A percentile compares a stretch with the other conserved stretches of the same genome.
These are phyloP conservation scores for Adrianichthys oophorus DNA, from an alignment of 2,797 vertebrate genomes.

Conservation along the genomic window DNA sequence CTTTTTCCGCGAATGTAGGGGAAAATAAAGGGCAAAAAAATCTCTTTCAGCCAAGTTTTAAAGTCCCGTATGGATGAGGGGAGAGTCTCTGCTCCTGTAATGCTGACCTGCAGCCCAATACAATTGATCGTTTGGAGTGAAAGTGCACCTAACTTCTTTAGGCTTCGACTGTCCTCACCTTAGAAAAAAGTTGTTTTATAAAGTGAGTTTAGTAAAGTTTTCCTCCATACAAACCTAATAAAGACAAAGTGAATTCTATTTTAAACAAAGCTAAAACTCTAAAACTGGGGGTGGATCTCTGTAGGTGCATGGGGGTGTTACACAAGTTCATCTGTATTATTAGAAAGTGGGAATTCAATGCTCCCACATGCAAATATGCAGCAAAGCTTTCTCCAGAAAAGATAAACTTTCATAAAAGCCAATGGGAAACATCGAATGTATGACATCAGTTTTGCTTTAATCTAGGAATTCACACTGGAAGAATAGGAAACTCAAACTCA, in stretches of 20 bases:
- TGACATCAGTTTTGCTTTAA: too few relatives aligned
- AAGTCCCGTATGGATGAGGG: background rate
- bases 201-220: too few relatives aligned
- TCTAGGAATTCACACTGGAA: too few relatives aligned
- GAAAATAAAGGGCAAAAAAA: background rate
- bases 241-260: too few relatives aligned
- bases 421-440: too few relatives aligned
- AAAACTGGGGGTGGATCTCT: too few relatives aligned
- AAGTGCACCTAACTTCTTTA: background rate
- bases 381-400: too few relatives aligned
- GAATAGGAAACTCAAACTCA: too few relatives aligned
- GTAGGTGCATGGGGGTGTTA: background rate
- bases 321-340: constrained; percentile 54
- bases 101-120: background rate
- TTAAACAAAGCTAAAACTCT: too few relatives aligned
- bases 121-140: background rate
- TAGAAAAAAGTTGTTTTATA: too few relatives aligned
- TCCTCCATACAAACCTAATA: too few relatives aligned
- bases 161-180: background rate
- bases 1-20: background rate
- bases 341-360: constrained; percentile 37
- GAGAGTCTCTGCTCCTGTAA: background rate
- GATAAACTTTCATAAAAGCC: too few relatives aligned
- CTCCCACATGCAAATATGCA: constrained; percentile 33
- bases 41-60: background rate